Base-by-base conservation (phyloP, 2,113 vertebrate species). In the Pionites leucogaster region DNA sequence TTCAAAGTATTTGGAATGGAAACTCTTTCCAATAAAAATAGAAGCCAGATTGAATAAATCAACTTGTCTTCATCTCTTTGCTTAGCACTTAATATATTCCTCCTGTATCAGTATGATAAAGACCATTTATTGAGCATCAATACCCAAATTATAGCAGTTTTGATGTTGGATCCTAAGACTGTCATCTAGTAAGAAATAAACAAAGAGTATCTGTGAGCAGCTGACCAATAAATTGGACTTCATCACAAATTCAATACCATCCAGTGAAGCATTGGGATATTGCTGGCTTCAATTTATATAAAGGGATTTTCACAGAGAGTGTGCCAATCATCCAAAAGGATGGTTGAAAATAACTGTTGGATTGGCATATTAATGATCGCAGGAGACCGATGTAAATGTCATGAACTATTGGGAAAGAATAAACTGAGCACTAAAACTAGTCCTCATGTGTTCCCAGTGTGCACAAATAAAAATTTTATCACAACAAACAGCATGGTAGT, bases 381-480 rank as follows among this genome's bases (percentile, higher is more conserved):
- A 82, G 67, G 96, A 97, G 95, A 97, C 92, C 64, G 27, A 90
- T 81, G 93, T 83, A 97, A 98, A 97, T 97, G 95, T 96, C 95
- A 95, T 82, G 89, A 97, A 95, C 97, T 97, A 95, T 90, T n/a
- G 93, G 67, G 72, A 93, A 94, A 97, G 93, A 97, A 97, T 97
- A 97, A 98, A 97, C 90, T 87, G 93, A 96, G 60, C 55, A 47
- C 25, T 91, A 95, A 90, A 71, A 87, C 42, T 63, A 72, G 59
- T 92, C 82, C 47, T 96, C 96, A 80, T 96, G 93, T 89, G 70
- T 82, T 97, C 97, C 92, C 93, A 92, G 57, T 67, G 28, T 91
- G 89, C 63, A 87, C 10, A 95, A 95, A 98, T 96, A 97, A 97
- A 97, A 96, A 82, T 94, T 97, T 98, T 98, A 98, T 98, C 97